Evolutionary conservation across 2,113 vertebrate genomes (phyloP).

Genomic region (Xerus inauris): DNA sequence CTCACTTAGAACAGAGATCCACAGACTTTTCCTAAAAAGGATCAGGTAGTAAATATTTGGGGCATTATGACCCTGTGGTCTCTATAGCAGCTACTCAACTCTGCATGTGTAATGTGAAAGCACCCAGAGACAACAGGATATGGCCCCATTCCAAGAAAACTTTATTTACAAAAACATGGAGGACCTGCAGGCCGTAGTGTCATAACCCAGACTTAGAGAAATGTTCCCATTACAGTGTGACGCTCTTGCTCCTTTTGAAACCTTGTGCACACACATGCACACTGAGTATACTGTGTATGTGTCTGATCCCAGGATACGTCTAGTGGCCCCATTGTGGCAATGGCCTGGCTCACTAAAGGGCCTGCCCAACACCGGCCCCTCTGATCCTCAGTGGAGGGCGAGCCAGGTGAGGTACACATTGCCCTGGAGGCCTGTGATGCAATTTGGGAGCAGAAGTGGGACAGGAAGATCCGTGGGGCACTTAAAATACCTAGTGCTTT

Average conservation of each 20-base stretch:
- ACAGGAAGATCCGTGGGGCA: neutral
- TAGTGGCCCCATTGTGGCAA: neutral
- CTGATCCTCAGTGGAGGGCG: neutral
- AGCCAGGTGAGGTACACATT: neutral
- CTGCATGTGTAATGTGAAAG: too few species aligned
- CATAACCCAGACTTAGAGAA: neutral
- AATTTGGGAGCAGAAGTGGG: neutral
- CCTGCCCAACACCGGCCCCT: neutral
- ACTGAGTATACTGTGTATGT: accelerated
- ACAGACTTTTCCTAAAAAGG: neutral
- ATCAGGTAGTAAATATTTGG: neutral
- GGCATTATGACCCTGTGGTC: neutral
- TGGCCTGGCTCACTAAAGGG: neutral
- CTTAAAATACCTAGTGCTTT: neutral
- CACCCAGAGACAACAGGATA: neutral
- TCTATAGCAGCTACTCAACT: neutral
- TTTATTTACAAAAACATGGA: neutral
- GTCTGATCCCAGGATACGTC: neutral
- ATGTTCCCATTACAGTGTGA: neutral
- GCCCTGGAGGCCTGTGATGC: accelerated
- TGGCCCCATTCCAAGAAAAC: neutral
- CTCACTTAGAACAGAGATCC: neutral
- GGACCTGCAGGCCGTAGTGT: neutral
- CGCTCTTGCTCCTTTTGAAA: neutral
- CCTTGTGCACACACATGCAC: too few species aligned